Base-by-base conservation (phyloP, 2,797 vertebrate species). In the Odontamblyopus lacepedii region DNA sequence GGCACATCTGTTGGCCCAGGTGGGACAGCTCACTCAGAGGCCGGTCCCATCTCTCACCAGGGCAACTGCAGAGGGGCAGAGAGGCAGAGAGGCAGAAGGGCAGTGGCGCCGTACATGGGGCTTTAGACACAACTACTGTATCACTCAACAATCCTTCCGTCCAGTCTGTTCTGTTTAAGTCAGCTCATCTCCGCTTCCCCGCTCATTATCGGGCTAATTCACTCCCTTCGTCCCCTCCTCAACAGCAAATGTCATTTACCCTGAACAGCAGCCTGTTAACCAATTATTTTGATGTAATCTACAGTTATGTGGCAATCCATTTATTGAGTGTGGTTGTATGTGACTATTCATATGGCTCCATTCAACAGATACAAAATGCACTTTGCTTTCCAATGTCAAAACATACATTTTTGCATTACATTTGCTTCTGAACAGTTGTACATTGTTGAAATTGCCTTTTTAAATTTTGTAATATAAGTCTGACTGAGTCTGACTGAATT, bases 41-140 rank as follows among this genome's bases (percentile, higher is more conserved):
- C 48, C 78, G 38, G 75, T 73, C 82, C 71, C 15, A 55, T 92
- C 92, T 90, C 89, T 94, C 92, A 91, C 85, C 90, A 79, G 75
- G 78, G 69, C 41, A 81, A 23, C 55, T 26, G 55, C 55, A 57
- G 55, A 26, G 19, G 53, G 51, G 5, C 50, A 51, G 16, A 16
- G 50, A 13, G 2, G 48, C 18, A 53, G 18, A 87, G 93, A 93
- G 92, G 92, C 93, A 41, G 19, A 12, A 2, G 74, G 78, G 68
- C 85, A 61, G 87, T 91, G 94, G 93, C 93, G 93, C 93, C 93
- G 48, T 69, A 82, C 84, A 78, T 71, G 68, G 74, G 78, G 85
- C 82, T 84, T 88, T 86, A 95, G 93, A 94, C 93, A 94, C 89
- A 95, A 95, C 93, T 92, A 90, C 91, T 89, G 80, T 85, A 92